Conservation (phyloP, 1,140 invertebrate species). For the Medauroidea extradentata region DNA sequence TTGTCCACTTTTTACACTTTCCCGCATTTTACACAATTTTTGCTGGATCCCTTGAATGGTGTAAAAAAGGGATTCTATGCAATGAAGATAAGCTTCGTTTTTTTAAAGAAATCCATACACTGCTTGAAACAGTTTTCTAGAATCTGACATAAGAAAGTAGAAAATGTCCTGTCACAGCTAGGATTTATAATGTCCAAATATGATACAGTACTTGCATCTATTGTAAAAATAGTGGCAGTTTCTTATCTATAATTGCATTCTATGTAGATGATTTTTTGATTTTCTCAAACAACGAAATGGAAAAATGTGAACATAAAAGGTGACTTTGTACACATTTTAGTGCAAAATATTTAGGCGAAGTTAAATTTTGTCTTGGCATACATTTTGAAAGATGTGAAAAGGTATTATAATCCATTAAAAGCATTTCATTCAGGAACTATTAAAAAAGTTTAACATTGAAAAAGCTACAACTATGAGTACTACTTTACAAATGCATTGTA, state of each 20-base stretch:
- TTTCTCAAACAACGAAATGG: constrained; percentile 6
- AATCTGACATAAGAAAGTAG: constrained; percentile 23
- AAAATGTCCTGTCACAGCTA: neutral
- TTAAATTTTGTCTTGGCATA: constrained; percentile 14
- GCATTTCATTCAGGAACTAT: constrained; percentile 16
- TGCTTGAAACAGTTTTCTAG: constrained; percentile 30
- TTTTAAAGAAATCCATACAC: constrained; percentile 30
- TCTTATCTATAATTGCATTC: constrained; percentile 6
- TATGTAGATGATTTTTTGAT: constrained; percentile 20
- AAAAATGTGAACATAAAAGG: constrained; percentile 5
- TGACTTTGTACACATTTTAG: constrained; percentile 10
- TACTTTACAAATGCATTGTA: constrained; percentile 24
- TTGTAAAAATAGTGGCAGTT: too few relatives aligned
- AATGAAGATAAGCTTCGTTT: constrained; percentile 23
- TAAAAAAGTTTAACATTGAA: constrained; percentile 30
- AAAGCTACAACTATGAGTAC: constrained; percentile 26
- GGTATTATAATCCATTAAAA: constrained; percentile 4
- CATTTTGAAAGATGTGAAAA: constrained; percentile 6
- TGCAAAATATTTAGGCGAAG: constrained; percentile 14
- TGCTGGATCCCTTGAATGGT: too few relatives aligned
- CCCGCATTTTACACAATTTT: too few relatives aligned
- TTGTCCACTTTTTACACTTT: too few relatives aligned
- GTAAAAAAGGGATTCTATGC: too few relatives aligned
- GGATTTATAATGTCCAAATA: neutral
- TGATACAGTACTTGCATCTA: neutral